Conservation (phyloP, 2,797 vertebrate species). For the Aeoliscus strigatus region DNA sequence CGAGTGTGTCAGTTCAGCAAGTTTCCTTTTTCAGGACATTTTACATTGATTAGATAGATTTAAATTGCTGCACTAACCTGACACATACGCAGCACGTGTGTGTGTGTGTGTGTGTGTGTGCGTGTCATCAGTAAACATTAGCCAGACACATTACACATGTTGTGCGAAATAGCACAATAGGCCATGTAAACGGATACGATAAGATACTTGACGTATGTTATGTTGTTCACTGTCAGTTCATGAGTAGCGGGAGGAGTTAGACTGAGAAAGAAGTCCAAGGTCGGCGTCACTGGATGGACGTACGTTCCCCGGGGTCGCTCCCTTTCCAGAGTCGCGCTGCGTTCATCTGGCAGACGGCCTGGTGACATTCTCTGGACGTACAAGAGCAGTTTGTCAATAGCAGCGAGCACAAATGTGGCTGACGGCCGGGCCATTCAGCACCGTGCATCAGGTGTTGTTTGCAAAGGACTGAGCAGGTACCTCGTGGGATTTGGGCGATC, state of each 20-base stretch:
- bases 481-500: constrained; percentile 49
- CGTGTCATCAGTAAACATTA: too few species aligned
- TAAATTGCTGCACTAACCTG: too few species aligned
- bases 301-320: constrained; percentile 54
- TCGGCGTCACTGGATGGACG: constrained; percentile 49
- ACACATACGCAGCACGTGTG: too few species aligned
- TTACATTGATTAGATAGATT: too few species aligned
- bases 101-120: too few species aligned
- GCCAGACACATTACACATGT: too few species aligned
- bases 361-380: constrained; percentile 34
- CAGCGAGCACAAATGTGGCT: constrained; percentile 39
- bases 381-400: constrained; percentile 47
- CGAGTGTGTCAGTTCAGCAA: too few species aligned
- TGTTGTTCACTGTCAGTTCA: constrained; percentile 49
- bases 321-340: constrained; percentile 39
- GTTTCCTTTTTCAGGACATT: too few species aligned
- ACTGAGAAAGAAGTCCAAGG: constrained; percentile 52
- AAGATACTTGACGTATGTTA: too few species aligned
- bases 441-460: constrained; percentile 17
- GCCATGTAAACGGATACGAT: too few species aligned
- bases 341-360: constrained; percentile 38
- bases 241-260: constrained; percentile 36
- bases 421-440: constrained; percentile 41
- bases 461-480: constrained; percentile 30
- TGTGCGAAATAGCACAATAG: too few species aligned